A percentile compares a stretch with the other conserved stretches of the same genome.
These are phyloP conservation scores for Eudemis profundana DNA, from an alignment of 2,888 invertebrate genomes.

Conservation along the genomic window DNA sequence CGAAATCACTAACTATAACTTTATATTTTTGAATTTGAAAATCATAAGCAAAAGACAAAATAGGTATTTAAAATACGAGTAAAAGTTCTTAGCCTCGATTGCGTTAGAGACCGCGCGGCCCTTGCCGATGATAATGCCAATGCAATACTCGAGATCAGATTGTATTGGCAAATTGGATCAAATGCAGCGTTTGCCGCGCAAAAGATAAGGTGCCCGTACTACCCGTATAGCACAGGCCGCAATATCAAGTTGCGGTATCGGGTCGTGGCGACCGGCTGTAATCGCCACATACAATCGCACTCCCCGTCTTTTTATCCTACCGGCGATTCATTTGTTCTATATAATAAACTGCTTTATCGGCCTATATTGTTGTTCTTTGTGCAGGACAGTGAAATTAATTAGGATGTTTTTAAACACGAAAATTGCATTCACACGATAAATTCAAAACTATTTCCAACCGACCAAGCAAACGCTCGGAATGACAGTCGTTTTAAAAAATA, in stretches of 20 bases:
- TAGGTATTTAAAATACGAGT: conserved; percentile 56
- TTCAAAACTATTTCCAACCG: background rate
- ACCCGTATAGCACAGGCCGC: conserved; percentile 63
- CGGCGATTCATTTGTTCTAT: conserved; percentile 58
- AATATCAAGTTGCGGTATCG: conserved; percentile 75
- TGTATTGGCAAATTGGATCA: conserved; percentile 86
- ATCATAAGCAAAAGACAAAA: no score
- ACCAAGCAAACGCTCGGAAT: conserved; percentile 9
- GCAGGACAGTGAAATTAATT: background rate
- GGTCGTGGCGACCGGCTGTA: conserved; percentile 57
- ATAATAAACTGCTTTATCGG: conserved; percentile 7
- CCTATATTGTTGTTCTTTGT: background rate
- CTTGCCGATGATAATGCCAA: conserved; percentile 79
- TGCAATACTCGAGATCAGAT: conserved; percentile 83
- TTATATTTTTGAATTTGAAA: no score
- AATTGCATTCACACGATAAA: background rate
- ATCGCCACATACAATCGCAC: conserved; percentile 60
- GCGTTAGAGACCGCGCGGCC: conserved; percentile 74
- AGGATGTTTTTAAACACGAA: background rate
- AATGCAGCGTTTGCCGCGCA: conserved; percentile 83
- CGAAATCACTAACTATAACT: background rate
- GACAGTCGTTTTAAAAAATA: conserved; percentile 27
- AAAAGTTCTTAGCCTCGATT: conserved; percentile 72
- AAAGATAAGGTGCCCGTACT: conserved; percentile 71
- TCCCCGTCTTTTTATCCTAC: conserved; percentile 61